phyloP scores from a whole-genome alignment of 1,140 invertebrate species.

The Aricia agestis region DNA sequence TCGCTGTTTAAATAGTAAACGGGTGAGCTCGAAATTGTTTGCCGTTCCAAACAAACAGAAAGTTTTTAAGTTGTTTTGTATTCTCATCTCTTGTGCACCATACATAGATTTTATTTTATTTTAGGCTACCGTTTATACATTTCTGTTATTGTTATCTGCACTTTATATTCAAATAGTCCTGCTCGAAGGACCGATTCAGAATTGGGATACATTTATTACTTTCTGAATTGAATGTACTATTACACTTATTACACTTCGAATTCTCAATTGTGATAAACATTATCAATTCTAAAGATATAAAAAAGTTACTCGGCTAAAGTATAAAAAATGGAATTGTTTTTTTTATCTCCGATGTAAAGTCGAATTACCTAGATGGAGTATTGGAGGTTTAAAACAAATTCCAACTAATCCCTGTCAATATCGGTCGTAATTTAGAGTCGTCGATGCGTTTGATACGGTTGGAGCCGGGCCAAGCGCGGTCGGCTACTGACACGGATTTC shows the following conservation, averaged over 20 bases:
- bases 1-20: background rate
- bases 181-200: background rate
- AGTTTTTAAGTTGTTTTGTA: slow-evolving; percentile 9
- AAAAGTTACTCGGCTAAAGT: background rate
- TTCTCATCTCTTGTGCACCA: background rate
- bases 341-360: background rate
- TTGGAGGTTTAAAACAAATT: background rate
- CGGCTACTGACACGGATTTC: slow-evolving; percentile 2
- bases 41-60: background rate
- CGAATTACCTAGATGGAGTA: background rate
- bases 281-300: background rate
- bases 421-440: background rate
- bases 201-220: background rate
- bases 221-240: background rate
- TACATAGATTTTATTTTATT: background rate
- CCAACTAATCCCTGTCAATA: slow-evolving; percentile 12
- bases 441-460: slow-evolving; percentile 2
- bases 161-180: too few species aligned
- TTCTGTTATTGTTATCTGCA: background rate
- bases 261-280: background rate
- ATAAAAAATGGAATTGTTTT: background rate
- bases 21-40: background rate
- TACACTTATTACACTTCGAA: background rate
- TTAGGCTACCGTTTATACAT: background rate
- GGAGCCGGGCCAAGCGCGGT: background rate